Base-by-base conservation (phyloP, 1,140 invertebrate species). In the Drosophila punjabiensis region DNA sequence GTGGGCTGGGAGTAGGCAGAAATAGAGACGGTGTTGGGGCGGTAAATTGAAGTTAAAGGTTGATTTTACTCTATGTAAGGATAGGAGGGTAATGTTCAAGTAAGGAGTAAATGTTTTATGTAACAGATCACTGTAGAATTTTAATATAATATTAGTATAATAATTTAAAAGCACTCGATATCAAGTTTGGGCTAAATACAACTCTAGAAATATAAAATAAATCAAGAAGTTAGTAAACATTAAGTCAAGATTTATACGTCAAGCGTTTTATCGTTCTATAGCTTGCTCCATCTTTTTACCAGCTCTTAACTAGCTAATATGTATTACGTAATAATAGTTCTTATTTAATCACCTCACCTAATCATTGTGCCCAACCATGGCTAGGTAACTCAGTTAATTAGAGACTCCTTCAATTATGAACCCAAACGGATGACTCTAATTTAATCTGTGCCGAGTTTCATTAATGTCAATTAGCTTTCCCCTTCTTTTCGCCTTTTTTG, bases 401-500 rank as follows among this genome's bases (percentile, higher is more conserved):
- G 20, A 8, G n/a, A n/a, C 30, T 53, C 37, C 30, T 16, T 37
- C 11, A 35, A 65, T 55, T 69, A 55, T 55, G 20, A 28, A 30
- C 32, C 37, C 37, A 32, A 70, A 45, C n/a, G 33, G 65, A 68
- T 70, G 63, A 4, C 52, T 73, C 30, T 43, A 61, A 73, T 73
- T 73, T 28, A 73, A 61, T 74, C 52, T 45, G 16, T 41, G 24
- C 33, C 5, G 30, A 61, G 59, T 73, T 74, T 37, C 45, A 61
- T 73, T 73, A 73, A 41, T 73, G 67, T 73, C 53, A 73, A 74
- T 74, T 74, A 73, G 68, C 35, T 74, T 28, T 28, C 30, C 67
- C 43, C 69, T 28, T 59, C 24, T 33, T 47, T 69, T 58, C 20
- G 50, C n/a, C 28, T 69, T 63, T 33, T 28, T 43, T 8, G 28